Base-by-base conservation (phyloP, 1,140 invertebrate species). In the Caenorhabditis latens region DNA sequence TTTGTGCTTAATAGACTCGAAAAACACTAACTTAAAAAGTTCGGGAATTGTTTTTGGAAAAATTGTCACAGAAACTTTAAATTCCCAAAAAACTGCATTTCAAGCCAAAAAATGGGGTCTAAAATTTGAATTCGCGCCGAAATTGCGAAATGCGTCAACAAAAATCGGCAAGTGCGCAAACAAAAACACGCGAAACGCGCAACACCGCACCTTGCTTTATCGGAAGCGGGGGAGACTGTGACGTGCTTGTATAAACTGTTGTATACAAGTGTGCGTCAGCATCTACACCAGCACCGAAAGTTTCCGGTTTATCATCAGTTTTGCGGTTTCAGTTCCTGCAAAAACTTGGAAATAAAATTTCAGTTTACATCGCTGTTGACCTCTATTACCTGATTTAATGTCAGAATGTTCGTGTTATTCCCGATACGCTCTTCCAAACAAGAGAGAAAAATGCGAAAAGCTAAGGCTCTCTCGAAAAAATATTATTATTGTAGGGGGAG, bases 241-340 rank as follows among this genome's bases (percentile, higher is more conserved):
- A n/a, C n/a, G n/a, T 71, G 65, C 14, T 71, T 71, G 21, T 40
- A n/a, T 40, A 46, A 71, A 71, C 65, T 43, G 65, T 71, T 63
- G 61, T 63, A 14, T 63, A 63, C 61, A 63, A 63, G 24, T 14
- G 65, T 71, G 65, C 42, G 40, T 43, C 42, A 71, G 65, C 65
- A 71, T 43, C 21, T 8, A 32, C 61, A 71, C 42, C 65, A 71
- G 40, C 65, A 71, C 65, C 65, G 65, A 71, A 43, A 71, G 40
- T 71, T 71, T 71, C 65, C 65, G 65, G 65, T 71, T 71, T 71
- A 71, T 71, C 65, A 43, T 19, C 65, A 8, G 11, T 71, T 43
- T 71, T 71, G 40, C 16, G 40, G 65, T 43, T 71, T 71, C 24
- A 40, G 61, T 40, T 9, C 16, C 61, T 71, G 65, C 65, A 16